Evolutionary conservation across 2,888 invertebrate species (phyloP).

Genomic region (Amphimallon solstitiale): DNA sequence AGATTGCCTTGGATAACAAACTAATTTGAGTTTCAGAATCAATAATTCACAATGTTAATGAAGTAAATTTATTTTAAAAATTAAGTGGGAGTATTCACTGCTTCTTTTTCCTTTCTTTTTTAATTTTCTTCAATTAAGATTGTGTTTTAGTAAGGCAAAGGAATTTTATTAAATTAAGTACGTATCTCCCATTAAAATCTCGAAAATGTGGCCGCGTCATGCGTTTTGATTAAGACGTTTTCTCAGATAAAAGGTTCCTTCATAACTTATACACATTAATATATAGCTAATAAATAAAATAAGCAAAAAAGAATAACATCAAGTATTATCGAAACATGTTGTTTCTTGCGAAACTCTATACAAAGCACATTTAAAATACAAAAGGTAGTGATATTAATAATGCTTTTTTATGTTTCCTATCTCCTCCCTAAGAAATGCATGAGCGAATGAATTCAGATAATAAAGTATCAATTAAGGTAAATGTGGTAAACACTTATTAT

Average conservation of each 20-base stretch:
- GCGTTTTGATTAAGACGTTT: slow-evolving; percentile 15
- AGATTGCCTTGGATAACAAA: background rate
- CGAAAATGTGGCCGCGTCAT: slow-evolving; percentile 10
- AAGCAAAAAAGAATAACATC: background rate
- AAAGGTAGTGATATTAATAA: too few species aligned
- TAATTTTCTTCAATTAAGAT: background rate
- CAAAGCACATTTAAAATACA: too few species aligned
- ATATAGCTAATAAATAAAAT: background rate
- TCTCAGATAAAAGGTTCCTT: background rate
- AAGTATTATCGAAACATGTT: too few species aligned
- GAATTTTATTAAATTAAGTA: background rate
- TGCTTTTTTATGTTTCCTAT: too few species aligned
- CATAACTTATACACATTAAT: background rate
- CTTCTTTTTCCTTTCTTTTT: background rate
- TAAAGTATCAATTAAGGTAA: too few species aligned
- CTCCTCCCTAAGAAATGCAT: too few species aligned
- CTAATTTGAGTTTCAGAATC: background rate
- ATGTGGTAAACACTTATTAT: too few species aligned
- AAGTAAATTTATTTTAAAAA: slow-evolving; percentile 6
- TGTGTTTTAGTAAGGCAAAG: background rate
- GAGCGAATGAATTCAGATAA: too few species aligned
- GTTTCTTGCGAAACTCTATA: too few species aligned
- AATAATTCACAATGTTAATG: background rate
- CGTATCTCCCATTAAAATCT: background rate
- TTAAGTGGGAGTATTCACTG: background rate